These are phyloP conservation scores for Ciconia nigra DNA, from an alignment of 2,797 vertebrate species.

Conservation along the genomic window DNA sequence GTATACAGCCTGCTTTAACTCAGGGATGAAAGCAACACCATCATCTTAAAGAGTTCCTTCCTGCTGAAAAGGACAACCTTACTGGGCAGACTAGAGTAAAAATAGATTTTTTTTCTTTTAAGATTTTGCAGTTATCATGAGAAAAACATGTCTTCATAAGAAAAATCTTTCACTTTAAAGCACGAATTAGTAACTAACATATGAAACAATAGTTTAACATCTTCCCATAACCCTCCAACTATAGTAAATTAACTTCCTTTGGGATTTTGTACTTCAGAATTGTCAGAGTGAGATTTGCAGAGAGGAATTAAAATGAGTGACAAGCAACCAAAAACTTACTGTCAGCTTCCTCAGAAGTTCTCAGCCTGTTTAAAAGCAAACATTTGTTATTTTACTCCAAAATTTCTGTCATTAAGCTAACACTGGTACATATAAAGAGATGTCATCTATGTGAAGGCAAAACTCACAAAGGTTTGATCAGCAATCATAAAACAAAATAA, in stretches of 20 bases:
- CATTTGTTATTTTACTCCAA: constrained; percentile 12
- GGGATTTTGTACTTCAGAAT: background rate
- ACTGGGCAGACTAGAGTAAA: background rate
- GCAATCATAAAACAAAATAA: background rate
- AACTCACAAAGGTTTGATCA: background rate
- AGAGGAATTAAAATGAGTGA: background rate
- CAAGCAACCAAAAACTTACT: constrained; percentile 73
- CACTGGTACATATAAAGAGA: background rate
- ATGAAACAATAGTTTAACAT: background rate
- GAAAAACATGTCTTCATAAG: background rate
- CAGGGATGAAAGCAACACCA: background rate
- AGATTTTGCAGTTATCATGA: background rate
- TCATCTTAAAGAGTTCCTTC: background rate
- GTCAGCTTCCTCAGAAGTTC: constrained; percentile 58
- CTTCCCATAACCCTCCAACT: background rate
- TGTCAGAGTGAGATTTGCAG: background rate
- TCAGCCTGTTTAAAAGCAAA: constrained; percentile 69
- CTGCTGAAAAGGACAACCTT: background rate
- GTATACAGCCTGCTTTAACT: background rate
- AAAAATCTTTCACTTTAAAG: background rate
- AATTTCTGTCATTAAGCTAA: background rate
- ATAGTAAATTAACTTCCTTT: background rate
- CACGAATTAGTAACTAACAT: background rate
- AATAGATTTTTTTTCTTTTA: background rate
- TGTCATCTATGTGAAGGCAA: background rate